Evolutionary conservation across 2,888 invertebrate species (phyloP), one percentile per base, ranked within the genome.

Genomic region (Subacronicta megacephala): DNA sequence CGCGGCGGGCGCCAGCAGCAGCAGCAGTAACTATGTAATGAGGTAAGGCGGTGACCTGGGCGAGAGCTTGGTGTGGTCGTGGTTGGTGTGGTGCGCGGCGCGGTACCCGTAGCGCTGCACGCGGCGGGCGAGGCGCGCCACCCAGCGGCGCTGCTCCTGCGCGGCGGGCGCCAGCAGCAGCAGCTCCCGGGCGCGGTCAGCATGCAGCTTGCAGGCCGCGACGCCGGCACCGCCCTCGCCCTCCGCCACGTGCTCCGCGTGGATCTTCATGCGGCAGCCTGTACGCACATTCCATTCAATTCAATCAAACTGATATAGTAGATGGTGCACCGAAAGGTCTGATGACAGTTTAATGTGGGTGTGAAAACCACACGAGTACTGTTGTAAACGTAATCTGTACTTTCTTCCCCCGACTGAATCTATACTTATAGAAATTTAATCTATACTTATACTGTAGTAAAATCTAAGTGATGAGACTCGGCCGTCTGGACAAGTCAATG

Each of bases 211-310:
- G 95, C 99, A 99, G 42, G 99, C 99, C 68, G 98, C 98, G 85
- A 99, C 96, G 88, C 98, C 98, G 86, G 81, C 85, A 77, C 93
- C 94, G 88, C 98, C 98, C 86, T 83, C 88, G 77, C 94, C 95
- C 75, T 96, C 95, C 80, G 97, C 97, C 88, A 98, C 96, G 95
- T 99, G 99, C 87, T 99, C 99, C 90, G 98, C 98, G 94, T 99
- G 99, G 84, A 99, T 97, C 95, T 99, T 99, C 89, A 98, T 97
- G 85, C 98, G 97, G 94, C 99, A 99, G 74, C 98, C 99, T 97
- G 86, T 37, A 0, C 12, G 10, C 12, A 26, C 16, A 26, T 4
- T 20, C 3, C 29, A n/a, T 29, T n/a, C 6, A n/a, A 31, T 26
- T 20, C 26, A 9, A 26, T 9, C 3, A 26, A 26, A 26, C 10